Conservation (phyloP, 2,888 invertebrate species). For the Leuctra nigra region DNA sequence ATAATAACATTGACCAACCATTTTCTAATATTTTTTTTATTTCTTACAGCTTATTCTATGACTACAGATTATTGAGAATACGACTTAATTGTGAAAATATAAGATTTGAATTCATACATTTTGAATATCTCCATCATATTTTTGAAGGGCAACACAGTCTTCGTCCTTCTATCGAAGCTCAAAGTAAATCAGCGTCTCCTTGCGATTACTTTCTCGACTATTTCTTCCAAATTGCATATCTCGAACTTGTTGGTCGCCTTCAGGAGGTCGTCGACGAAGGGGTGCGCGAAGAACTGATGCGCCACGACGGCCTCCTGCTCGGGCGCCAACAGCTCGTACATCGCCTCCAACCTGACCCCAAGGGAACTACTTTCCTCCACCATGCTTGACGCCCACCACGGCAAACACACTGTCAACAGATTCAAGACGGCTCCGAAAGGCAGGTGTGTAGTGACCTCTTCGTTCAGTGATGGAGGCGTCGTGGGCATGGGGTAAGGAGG, state of each 20-base stretch:
- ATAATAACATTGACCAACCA: no score
- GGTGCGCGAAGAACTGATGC: background rate
- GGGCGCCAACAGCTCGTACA: background rate
- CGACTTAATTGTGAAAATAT: no score
- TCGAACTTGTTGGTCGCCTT: background rate
- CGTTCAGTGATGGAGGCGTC: background rate
- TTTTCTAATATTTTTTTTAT: no score
- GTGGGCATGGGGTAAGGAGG: no score
- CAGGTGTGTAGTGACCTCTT: background rate
- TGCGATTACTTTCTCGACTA: background rate
- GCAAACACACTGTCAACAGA: constrained; percentile 1
- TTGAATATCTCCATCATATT: no score
- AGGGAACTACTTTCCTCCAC: background rate
- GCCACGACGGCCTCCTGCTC: background rate
- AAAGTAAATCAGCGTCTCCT: no score
- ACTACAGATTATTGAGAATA: no score
- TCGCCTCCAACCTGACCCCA: background rate
- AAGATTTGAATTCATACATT: no score
- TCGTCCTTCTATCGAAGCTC: no score
- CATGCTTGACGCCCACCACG: background rate
- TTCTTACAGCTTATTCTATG: no score
- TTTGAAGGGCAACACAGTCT: no score
- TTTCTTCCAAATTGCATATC: background rate
- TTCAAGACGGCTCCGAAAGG: background rate
- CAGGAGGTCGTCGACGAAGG: background rate